A percentile compares a stretch with the other conserved stretches of the same genome.
phyloP scores from a whole-genome alignment of 2,797 vertebrate species.

The Echiichthys vipera region DNA sequence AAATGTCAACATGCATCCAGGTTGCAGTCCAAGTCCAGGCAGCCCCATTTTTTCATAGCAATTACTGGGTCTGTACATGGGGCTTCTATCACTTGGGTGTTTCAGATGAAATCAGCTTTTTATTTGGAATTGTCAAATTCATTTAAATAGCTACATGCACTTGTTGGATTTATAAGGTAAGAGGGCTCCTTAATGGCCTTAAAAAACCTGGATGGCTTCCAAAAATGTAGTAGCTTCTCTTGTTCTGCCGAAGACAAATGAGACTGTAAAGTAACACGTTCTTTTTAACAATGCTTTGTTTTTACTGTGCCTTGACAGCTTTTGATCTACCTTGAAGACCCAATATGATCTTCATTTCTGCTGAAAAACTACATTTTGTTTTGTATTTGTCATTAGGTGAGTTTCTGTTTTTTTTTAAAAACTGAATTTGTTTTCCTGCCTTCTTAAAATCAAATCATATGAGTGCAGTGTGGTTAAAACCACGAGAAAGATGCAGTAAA shows the following conservation, averaged over 20 bases:
- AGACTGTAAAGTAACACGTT: neutral
- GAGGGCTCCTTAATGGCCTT: neutral
- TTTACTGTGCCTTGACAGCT: constrained; percentile 29
- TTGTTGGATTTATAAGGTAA: constrained; percentile 55
- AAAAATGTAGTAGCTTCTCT: neutral
- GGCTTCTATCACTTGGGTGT: neutral
- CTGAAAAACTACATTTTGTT: constrained; percentile 30
- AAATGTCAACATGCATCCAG: constrained; percentile 76
- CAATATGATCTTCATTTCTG: constrained; percentile 57
- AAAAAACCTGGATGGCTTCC: neutral
- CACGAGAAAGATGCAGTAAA: neutral
- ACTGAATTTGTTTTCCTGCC: neutral
- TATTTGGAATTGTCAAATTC: constrained; percentile 6
- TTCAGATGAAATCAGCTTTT: constrained; percentile 28
- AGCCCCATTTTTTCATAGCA: constrained; percentile 42
- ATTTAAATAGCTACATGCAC: neutral
- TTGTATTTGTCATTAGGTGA: constrained; percentile 64
- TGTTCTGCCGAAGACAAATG: neutral
- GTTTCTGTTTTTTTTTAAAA: constrained; percentile 26
- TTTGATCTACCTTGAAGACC: constrained; percentile 26
- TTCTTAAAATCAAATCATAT: neutral
- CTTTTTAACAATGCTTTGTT: neutral
- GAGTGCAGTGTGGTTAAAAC: neutral
- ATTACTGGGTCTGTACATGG: constrained; percentile 37
- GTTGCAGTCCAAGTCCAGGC: constrained; percentile 70